Evolutionary conservation across 2,797 vertebrate species (phyloP), one percentile per base, ranked within the genome.

Genomic region (Loriculus beryllinus): DNA sequence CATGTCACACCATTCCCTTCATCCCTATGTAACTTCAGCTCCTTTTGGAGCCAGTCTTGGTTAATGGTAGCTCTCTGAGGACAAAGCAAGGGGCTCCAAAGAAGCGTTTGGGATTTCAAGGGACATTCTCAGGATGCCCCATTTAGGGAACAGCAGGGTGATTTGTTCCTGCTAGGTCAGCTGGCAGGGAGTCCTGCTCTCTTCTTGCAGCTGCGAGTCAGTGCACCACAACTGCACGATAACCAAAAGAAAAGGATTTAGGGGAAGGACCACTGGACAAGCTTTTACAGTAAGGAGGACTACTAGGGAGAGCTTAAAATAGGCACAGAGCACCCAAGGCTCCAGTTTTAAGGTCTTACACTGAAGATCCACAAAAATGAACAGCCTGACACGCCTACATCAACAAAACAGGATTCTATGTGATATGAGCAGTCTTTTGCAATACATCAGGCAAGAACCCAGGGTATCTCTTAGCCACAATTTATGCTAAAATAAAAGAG

Each of bases 341-440:
- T 93, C 81, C 74, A 86, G 51, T 93, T 92, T 84, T 93, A 87
- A 91, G 91, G 91, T 91, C 82, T 94, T 64, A 49, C 62, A 60
- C 35, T 74, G 60, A 92, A 84, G 74, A 92, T 23, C n/a, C 80
- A 94, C 90, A 83, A 82, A 94, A 97, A 84, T 80, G 92, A 97
- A 90, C 92, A 95, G 92, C 87, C 92, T 92, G 77, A 70, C 87
- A 94, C 70, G 59, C 95, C 89, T 82, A 95, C 92, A 79, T 51
- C 86, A 89, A 93, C 81, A 91, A 88, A 94, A 45, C 64, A 90
- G 74, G 70, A 74, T 47, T 75, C 85, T 52, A 87, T 72, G 79
- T 3, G 6, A 88, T 88, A 92, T 93, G 81, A 96, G 91, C 88
- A 93, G 64, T 82, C 88, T 35, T 75, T n/a, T 37, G 60, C 11